Evolutionary conservation across 2,797 vertebrate species (phyloP), one percentile per base, ranked within the genome.

Genomic region (Acanthurus tractus): DNA sequence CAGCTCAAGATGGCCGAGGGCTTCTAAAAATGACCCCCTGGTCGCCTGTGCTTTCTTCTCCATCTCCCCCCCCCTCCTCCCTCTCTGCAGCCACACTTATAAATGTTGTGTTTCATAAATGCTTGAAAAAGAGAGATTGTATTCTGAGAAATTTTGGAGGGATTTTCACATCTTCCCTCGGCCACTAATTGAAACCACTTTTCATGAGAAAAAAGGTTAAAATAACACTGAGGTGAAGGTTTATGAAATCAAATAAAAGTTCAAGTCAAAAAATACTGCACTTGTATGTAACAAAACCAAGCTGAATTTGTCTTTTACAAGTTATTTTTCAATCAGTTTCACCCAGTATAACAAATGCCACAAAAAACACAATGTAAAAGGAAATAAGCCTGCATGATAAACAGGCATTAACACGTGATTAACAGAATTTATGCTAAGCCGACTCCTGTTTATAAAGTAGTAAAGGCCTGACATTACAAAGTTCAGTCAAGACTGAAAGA

Each of bases 11-110:
- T 48, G 54, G 20, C 44, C 20, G 14, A 46, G 2, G 9, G 42
- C 54, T 48, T 17, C 63, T 45, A 17, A 44, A 29, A 38, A 63
- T 20, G 46, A 62, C 45, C 52, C 59, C 50, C 45, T 79, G 63
- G 3, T 55, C 42, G 20, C 50, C 59, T 71, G 58, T 9, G n/a
- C 17, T 46, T 52, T n/a, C 15, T 44, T 20, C 42, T 25, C 25
- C 20, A 25, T 14, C 23, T 40, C 38, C 38, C 11, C 38, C 38
- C 38, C 20, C 11, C 38, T 11, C 38, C 23, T 9, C 53, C 20
- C 17, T 8, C 25, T 42, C 52, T 38, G 36, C 20, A 50, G 14
- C 18, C 59, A 57, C 8, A 13, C 4, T 6, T 34, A 42, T 7
- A 63, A 10, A 49, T 50, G 14, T 40, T 50, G 14, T 29, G 2